A percentile compares a stretch with the other conserved stretches of the same genome.
These are phyloP conservation scores for Drosophila lacteicornis DNA, from an alignment of 1,140 invertebrate species.

Conservation along the genomic window DNA sequence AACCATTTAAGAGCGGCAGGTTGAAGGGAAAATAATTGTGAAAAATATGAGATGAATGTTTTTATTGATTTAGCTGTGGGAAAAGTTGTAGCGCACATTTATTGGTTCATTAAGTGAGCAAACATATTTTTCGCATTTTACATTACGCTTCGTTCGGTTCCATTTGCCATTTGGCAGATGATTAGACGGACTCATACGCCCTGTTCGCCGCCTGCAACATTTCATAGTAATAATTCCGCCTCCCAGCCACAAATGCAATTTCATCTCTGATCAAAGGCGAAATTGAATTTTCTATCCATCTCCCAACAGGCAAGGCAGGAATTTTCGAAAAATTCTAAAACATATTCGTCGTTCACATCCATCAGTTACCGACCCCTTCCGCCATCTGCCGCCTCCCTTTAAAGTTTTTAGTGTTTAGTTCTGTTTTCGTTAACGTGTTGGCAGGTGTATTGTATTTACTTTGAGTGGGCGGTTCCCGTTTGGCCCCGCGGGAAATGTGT, in stretches of 20 bases:
- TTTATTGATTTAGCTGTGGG: constrained; percentile 76
- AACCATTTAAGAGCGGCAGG: constrained; percentile 34
- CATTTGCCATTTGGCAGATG: constrained; percentile 44
- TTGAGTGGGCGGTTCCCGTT: constrained; percentile 35
- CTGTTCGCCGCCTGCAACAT: constrained; percentile 36
- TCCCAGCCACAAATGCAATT: constrained; percentile 29
- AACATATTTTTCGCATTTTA: constrained; percentile 46
- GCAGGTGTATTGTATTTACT: constrained; percentile 49
- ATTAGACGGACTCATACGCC: constrained; percentile 51
- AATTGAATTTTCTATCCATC: constrained; percentile 42
- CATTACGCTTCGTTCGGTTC: constrained; percentile 28
- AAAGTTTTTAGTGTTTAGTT: constrained; percentile 30
- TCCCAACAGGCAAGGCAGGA: constrained; percentile 13
- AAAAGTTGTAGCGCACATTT: constrained; percentile 35
- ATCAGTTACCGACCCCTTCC: constrained; percentile 11
- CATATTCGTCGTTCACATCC: constrained; percentile 42
- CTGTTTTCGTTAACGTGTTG: constrained; percentile 3
- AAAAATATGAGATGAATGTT: constrained; percentile 14
- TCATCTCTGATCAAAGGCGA: constrained; percentile 43
- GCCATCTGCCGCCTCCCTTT: constrained; percentile 2
- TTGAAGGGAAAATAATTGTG: constrained; percentile 6
- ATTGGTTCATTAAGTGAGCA: constrained; percentile 77
- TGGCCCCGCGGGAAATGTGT: constrained; percentile 12
- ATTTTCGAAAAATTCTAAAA: constrained; percentile 34
- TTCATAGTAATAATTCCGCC: constrained; percentile 49